These are phyloP conservation scores for Hemistola chrysoprasaria DNA, from an alignment of 2,888 invertebrate species.

Conservation along the genomic window DNA sequence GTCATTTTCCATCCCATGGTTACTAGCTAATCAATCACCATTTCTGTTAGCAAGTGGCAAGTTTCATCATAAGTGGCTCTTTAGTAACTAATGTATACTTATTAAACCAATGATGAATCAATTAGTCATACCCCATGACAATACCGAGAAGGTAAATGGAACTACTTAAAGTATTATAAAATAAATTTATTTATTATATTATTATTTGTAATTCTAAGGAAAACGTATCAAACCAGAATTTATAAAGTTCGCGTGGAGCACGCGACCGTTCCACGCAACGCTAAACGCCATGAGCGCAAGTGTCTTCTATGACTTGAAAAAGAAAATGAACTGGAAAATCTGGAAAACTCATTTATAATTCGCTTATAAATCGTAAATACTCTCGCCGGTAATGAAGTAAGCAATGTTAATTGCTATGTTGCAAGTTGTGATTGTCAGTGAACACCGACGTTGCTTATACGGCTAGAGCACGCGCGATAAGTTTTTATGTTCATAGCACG, in stretches of 20 bases:
- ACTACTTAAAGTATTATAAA: too few species aligned
- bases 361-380: conserved; percentile 64
- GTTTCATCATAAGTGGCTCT: neutral
- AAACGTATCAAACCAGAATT: conserved; percentile 31
- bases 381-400: conserved; percentile 64
- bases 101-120: neutral
- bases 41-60: neutral
- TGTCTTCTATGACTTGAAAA: conserved; percentile 55
- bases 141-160: conserved; percentile 3
- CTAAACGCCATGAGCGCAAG: conserved; percentile 59
- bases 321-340: conserved; percentile 66
- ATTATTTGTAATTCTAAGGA: conserved; percentile 26
- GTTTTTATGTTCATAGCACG: conserved; percentile 29
- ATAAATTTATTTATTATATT: too few species aligned
- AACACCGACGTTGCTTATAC: conserved; percentile 22
- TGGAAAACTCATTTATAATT: conserved; percentile 61
- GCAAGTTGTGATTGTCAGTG: conserved; percentile 37
- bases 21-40: conserved; percentile 37
- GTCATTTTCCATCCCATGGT: conserved; percentile 62
- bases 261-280: conserved; percentile 68
- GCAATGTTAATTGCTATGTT: conserved; percentile 56
- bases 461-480: conserved; percentile 32
- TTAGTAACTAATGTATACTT: neutral
- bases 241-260: conserved; percentile 57
- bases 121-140: neutral